A percentile compares a stretch with the other conserved stretches of the same genome.
These are phyloP conservation scores for Tiliqua scincoides DNA, from an alignment of 2,113 vertebrate genomes.

Conservation along the genomic window DNA sequence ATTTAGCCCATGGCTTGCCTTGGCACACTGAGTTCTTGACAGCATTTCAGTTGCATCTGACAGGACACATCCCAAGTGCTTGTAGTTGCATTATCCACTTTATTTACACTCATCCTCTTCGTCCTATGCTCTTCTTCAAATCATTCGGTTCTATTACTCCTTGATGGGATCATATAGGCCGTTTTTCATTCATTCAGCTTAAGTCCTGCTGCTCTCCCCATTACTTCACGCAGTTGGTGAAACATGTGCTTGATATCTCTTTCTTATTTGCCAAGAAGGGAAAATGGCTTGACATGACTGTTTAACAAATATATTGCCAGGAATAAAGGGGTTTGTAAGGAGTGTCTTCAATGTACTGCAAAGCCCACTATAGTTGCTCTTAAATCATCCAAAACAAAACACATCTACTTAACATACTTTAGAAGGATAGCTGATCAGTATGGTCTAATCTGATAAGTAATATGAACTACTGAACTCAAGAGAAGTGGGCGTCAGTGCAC, in stretches of 20 bases:
- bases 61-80: conserved; percentile 30
- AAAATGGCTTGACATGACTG: conserved; percentile 30
- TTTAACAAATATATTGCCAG: conserved; percentile 33
- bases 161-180: conserved; percentile 38
- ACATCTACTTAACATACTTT: not conserved
- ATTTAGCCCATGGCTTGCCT: conserved; percentile 13
- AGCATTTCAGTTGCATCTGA: conserved; percentile 18
- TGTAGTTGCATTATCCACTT: conserved; percentile 23
- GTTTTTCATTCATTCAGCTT: conserved; percentile 36
- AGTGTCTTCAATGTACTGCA: not conserved
- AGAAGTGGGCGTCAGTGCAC: no score
- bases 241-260: conserved; percentile 34
- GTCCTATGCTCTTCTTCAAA: conserved; percentile 20
- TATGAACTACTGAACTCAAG: not conserved
- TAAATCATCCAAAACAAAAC: not conserved
- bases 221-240: conserved; percentile 9
- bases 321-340: not conserved
- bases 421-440: not conserved
- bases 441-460: not conserved
- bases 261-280: conserved; percentile 30
- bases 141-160: conserved; percentile 26
- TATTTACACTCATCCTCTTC: conserved; percentile 20
- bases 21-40: conserved; percentile 21
- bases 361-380: not conserved
- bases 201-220: conserved; percentile 19